Percentiles rank a stretch among this genome's conserved stretches.
Conservation (phyloP, 2,888 invertebrate species). For the Hermaeophaga mercurialis region DNA sequence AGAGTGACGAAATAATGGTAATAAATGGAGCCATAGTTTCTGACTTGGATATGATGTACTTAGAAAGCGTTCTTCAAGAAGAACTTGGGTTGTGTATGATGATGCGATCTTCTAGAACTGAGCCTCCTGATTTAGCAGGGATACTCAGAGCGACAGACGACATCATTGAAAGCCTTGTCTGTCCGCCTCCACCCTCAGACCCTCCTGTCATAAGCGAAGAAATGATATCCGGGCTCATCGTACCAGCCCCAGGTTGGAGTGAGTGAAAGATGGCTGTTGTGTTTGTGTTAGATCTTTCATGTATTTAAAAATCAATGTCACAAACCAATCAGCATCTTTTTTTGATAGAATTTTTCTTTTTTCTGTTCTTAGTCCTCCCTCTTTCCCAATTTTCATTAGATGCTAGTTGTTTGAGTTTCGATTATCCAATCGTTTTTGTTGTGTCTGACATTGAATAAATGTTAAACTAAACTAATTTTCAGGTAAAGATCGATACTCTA, state of each 20-base stretch:
- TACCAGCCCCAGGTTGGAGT: conserved; percentile 96
- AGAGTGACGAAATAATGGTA: conserved; percentile 98
- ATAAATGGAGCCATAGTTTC: conserved; percentile 98
- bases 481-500: conserved; percentile 79
- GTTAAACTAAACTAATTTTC: too few relatives aligned
- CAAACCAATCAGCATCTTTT: too few relatives aligned
- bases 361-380: too few relatives aligned
- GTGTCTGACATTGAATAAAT: too few relatives aligned
- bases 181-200: conserved; percentile 94
- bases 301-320: too few relatives aligned
- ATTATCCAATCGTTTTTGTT: too few relatives aligned
- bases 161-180: conserved; percentile 93
- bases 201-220: conserved; percentile 93
- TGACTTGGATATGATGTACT: conserved; percentile 99
- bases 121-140: conserved; percentile 77
- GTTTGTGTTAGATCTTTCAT: background rate
- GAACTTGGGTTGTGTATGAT: conserved; percentile 94
- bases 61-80: conserved; percentile 95
- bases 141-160: conserved; percentile 84
- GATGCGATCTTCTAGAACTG: conserved; percentile 89
- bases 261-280: conserved; percentile 58
- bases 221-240: conserved; percentile 95
- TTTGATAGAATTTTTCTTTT: too few relatives aligned
- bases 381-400: too few relatives aligned
- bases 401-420: too few relatives aligned